These are phyloP conservation scores for Cavia porcellus DNA, from an alignment of 2,113 vertebrate genomes.

Conservation along the genomic window DNA sequence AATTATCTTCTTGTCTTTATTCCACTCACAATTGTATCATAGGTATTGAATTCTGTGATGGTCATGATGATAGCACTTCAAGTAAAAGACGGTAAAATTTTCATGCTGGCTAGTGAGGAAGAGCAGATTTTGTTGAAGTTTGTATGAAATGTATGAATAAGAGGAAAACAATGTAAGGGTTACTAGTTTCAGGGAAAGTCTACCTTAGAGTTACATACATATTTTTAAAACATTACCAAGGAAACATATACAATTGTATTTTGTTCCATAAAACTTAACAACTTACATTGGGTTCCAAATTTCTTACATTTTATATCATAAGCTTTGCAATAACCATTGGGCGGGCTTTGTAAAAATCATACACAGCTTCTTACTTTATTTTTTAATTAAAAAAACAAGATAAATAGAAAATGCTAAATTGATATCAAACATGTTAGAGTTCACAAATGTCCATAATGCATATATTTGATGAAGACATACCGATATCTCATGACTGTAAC, in stretches of 20 bases:
- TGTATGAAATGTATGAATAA: background rate
- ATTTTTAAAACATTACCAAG: background rate
- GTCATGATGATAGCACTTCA: background rate
- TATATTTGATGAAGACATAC: background rate
- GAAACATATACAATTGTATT: background rate
- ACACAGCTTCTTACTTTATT: background rate
- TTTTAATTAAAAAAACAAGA: slow-evolving; percentile 5
- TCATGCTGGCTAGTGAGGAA: background rate
- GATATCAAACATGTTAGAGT: background rate
- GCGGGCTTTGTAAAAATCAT: slow-evolving; percentile 52
- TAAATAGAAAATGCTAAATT: slow-evolving; percentile 54
- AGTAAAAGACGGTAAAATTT: background rate
- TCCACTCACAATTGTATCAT: background rate
- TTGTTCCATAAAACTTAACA: background rate
- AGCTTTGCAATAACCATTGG: slow-evolving; percentile 20
- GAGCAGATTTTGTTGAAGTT: background rate
- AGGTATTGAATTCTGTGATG: background rate
- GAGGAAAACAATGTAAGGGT: background rate
- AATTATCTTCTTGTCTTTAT: background rate
- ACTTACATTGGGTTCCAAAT: background rate
- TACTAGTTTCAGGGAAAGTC: background rate
- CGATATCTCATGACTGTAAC: background rate
- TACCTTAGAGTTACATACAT: background rate
- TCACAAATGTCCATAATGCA: background rate
- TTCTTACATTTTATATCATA: slow-evolving; percentile 50